Evolutionary conservation across 2,797 vertebrate species (phyloP), one percentile per base, ranked within the genome.

Genomic region (Xiphorhynchus erythropygius): DNA sequence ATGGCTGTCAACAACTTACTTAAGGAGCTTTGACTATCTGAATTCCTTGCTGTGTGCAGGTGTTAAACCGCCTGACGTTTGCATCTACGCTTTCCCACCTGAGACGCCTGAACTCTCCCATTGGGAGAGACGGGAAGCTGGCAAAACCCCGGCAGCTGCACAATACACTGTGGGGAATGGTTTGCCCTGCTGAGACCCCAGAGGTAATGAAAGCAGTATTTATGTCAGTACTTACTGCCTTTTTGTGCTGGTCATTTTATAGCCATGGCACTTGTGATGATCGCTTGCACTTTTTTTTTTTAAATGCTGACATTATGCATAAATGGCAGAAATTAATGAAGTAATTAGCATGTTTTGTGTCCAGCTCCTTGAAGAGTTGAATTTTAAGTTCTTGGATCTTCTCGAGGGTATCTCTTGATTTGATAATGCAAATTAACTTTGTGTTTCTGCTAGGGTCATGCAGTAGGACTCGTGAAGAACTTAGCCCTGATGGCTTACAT

Each of bases 391-490:
- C 16, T n/a, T 7, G 0, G 1, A 25, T n/a, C 27, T 37, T 77
- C 28, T 59, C 55, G 11, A 18, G 19, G 28, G 11, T 62, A 30
- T 17, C 30, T 52, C 6, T 81, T 70, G 53, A 41, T 79, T 44
- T 82, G 37, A 81, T 94, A 90, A 80, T 74, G 19, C 23, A 68
- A 0, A 16, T 35, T 46, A 55, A 80, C 60, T 76, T 65, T 74
- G 41, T 95, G 44, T 95, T 94, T 91, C 59, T 85, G 7, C 18
- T 96, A 99, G 99, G 99, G 99, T 73, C 99, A 99, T 47, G 99
- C 99, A 56, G 99, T 99, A n/a, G 99, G 99, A 50, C 98, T 99
- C 94, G 99, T 99, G 96, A 99, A 99, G 98, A 99, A 99, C 96
- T 92, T 99, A 92, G 99, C 99, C 7, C 97, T 99, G 47, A 99